These are phyloP conservation scores for Pantala flavescens DNA, from an alignment of 1,140 invertebrate genomes.

Conservation along the genomic window DNA sequence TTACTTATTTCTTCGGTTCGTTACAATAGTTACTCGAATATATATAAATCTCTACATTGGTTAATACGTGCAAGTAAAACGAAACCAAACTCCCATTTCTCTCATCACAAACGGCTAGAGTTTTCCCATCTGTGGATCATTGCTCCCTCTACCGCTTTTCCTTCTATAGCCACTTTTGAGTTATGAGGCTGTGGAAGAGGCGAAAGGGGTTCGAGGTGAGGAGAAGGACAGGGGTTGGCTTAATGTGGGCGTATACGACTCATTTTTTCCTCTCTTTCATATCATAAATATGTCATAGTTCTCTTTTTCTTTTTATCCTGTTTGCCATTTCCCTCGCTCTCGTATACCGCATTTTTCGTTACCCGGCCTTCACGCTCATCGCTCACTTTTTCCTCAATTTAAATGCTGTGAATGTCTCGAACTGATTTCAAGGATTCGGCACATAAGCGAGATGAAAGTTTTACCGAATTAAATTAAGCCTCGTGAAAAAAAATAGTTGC, in stretches of 20 bases:
- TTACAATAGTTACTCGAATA: no score
- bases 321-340: neutral
- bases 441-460: no score
- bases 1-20: no score
- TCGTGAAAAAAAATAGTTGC: no score
- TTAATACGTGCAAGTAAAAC: no score
- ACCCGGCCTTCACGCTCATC: no score
- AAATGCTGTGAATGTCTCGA: neutral
- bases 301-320: neutral
- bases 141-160: neutral
- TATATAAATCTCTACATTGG: no score
- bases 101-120: no score
- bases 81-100: no score
- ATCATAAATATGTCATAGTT: neutral
- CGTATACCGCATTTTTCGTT: neutral
- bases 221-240: neutral
- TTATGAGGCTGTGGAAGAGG: neutral
- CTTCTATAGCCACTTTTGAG: neutral
- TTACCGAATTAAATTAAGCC: no score
- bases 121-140: neutral
- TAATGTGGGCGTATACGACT: constrained; percentile 5
- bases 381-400: neutral
- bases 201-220: neutral
- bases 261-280: neutral
- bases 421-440: no score